Conservation (phyloP, 1,140 invertebrate species). For the Drosophila funebris region DNA sequence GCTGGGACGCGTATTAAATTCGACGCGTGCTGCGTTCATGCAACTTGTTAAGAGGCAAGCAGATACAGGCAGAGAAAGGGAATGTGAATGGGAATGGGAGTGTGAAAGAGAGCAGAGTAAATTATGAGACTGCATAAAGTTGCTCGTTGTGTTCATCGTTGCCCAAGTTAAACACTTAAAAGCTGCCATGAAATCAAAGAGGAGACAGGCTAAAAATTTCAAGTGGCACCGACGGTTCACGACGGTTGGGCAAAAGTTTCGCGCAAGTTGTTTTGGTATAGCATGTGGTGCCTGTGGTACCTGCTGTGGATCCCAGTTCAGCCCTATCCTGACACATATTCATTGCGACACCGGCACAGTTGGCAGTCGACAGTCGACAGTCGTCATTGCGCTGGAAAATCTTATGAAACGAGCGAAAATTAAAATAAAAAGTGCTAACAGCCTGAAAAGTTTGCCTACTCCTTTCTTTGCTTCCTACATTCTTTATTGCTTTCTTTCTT, state of each 20-base stretch:
- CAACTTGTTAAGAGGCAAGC: constrained; percentile 36
- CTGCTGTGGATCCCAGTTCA: not conserved
- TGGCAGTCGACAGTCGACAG: constrained; percentile 12
- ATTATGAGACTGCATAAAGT: constrained; percentile 63
- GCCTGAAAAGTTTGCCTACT: constrained; percentile 45
- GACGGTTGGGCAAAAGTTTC: constrained; percentile 21
- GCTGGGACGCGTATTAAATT: not conserved
- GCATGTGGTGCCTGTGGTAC: not conserved
- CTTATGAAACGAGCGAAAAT: constrained; percentile 46
- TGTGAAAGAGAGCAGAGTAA: constrained; percentile 16
- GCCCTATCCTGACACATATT: constrained; percentile 53
- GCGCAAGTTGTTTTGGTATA: constrained; percentile 38
- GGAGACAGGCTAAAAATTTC: constrained; percentile 12
- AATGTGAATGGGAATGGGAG: not conserved
- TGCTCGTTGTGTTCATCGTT: not conserved
- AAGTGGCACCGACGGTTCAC: constrained; percentile 26
- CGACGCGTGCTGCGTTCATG: constrained; percentile 26
- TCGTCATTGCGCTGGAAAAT: constrained; percentile 22
- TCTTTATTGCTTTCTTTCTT: constrained; percentile 25
- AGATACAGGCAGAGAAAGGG: not conserved
- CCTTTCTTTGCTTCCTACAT: constrained; percentile 10
- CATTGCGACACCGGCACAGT: constrained; percentile 15
- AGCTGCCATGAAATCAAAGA: constrained; percentile 70
- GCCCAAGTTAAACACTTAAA: constrained; percentile 65
- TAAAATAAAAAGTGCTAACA: constrained; percentile 54